phyloP scores from a whole-genome alignment of 2,888 invertebrate genomes.

The Orthonevra nobilis region DNA sequence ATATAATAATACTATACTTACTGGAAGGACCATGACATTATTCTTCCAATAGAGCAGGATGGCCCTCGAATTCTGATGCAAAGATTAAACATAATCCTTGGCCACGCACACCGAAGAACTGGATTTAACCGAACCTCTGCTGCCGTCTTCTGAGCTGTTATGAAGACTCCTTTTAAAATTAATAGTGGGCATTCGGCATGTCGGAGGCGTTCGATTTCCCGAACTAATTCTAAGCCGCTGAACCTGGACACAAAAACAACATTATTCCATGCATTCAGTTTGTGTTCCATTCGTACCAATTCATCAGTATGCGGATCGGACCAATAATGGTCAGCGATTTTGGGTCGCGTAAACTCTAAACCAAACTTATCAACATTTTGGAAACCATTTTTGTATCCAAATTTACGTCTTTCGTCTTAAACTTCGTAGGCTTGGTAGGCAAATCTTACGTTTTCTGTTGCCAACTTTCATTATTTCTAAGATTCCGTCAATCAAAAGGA shows the following conservation, averaged over 20 bases:
- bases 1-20: too few relatives aligned
- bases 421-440: slow-evolving; percentile 93
- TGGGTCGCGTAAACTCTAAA: slow-evolving; percentile 93
- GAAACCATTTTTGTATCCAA: slow-evolving; percentile 94
- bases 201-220: slow-evolving; percentile 88
- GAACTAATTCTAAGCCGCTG: slow-evolving; percentile 87
- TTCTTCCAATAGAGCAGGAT: slow-evolving; percentile 96
- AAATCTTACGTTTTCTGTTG: slow-evolving; percentile 95
- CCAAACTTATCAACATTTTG: slow-evolving; percentile 96
- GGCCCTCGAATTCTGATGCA: slow-evolving; percentile 96
- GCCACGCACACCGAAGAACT: slow-evolving; percentile 82
- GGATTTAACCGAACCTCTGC: slow-evolving; percentile 77
- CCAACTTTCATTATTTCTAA: slow-evolving; percentile 90
- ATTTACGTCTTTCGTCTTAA: too few relatives aligned
- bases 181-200: slow-evolving; percentile 85
- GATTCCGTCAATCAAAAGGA: slow-evolving; percentile 81
- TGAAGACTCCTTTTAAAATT: slow-evolving; percentile 87
- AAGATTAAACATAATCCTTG: slow-evolving; percentile 95
- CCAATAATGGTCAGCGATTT: slow-evolving; percentile 94
- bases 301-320: slow-evolving; percentile 97
- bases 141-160: slow-evolving; percentile 88
- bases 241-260: slow-evolving; percentile 79
- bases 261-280: not conserved
- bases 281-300: slow-evolving; percentile 82
- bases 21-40: slow-evolving; percentile 92